Percentiles rank a stretch among this genome's conserved stretches.
Conservation (phyloP, 2,113 vertebrate species). For the Zeus faber region DNA sequence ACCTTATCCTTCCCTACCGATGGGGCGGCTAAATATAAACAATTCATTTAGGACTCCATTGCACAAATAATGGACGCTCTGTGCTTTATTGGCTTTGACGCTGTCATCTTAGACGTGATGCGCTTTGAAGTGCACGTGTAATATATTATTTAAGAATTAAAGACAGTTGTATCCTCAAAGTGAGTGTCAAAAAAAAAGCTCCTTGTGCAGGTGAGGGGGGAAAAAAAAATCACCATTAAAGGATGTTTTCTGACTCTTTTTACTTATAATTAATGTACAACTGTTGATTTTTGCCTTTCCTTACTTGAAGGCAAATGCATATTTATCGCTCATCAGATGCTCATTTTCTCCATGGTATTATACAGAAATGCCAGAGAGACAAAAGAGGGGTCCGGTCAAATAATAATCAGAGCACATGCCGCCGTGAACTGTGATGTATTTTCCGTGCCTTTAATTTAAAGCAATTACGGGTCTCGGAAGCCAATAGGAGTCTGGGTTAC, state of each 20-base stretch:
- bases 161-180: conserved; percentile 1
- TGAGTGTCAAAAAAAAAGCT: neutral
- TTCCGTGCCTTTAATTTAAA: conserved; percentile 59
- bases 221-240: too few relatives aligned
- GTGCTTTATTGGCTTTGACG: conserved; percentile 31
- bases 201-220: too few relatives aligned
- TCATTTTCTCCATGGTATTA: neutral
- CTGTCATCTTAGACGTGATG: conserved; percentile 39
- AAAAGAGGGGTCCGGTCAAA: conserved; percentile 18
- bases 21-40: conserved; percentile 72
- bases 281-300: conserved; percentile 3
- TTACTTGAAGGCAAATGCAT: neutral
- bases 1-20: conserved; percentile 69
- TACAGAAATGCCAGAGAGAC: conserved; percentile 4
- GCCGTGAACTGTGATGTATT: conserved; percentile 46
- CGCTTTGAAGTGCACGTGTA: conserved; percentile 25
- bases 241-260: neutral
- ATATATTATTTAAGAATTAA: conserved; percentile 26
- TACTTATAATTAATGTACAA: conserved; percentile 13
- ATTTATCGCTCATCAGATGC: conserved; percentile 9
- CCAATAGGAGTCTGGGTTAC: conserved; percentile 60
- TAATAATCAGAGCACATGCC: conserved; percentile 31
- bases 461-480: conserved; percentile 53
- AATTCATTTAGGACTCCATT: conserved; percentile 67
- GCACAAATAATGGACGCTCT: conserved; percentile 54